Conservation (phyloP, 2,888 invertebrate genomes). For the Drosophila recens region DNA sequence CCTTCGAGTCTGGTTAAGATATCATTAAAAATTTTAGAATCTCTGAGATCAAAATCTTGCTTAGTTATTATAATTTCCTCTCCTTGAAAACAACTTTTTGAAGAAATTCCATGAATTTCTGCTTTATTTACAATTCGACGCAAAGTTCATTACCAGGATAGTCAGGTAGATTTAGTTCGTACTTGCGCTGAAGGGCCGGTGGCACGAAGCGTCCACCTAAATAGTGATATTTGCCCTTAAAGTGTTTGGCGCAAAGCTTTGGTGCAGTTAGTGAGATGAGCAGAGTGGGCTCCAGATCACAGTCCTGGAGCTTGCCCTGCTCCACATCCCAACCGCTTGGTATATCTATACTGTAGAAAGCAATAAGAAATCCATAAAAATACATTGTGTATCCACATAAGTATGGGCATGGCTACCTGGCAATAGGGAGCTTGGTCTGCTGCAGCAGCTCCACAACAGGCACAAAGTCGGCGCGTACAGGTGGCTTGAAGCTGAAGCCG, state of each 20-base stretch:
- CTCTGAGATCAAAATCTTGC: no score
- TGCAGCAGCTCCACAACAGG: conserved; percentile 89
- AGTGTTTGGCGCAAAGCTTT: conserved; percentile 93
- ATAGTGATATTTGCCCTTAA: conserved; percentile 92
- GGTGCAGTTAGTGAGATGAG: conserved; percentile 98
- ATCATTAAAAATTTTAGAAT: no score
- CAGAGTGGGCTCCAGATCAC: conserved; percentile 91
- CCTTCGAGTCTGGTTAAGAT: no score
- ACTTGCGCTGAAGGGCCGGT: conserved; percentile 91
- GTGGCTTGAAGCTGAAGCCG: conserved; percentile 98
- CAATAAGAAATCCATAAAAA: conserved; percentile 64
- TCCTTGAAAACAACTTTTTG: neutral
- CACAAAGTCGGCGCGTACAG: conserved; percentile 91
- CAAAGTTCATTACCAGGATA: conserved; percentile 92
- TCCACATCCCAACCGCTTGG: conserved; percentile 99
- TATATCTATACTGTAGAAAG: conserved; percentile 92
- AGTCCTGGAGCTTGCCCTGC: conserved; percentile 87
- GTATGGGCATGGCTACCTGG: conserved; percentile 86
- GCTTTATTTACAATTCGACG: conserved; percentile 74
- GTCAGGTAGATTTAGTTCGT: conserved; percentile 91
- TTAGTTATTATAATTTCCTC: neutral
- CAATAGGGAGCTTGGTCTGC: conserved; percentile 88
- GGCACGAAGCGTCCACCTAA: conserved; percentile 98
- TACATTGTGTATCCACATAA: neutral
- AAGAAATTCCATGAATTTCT: neutral